phyloP scores from a whole-genome alignment of 2,888 invertebrate species.

The Caenorhabditis angaria region DNA sequence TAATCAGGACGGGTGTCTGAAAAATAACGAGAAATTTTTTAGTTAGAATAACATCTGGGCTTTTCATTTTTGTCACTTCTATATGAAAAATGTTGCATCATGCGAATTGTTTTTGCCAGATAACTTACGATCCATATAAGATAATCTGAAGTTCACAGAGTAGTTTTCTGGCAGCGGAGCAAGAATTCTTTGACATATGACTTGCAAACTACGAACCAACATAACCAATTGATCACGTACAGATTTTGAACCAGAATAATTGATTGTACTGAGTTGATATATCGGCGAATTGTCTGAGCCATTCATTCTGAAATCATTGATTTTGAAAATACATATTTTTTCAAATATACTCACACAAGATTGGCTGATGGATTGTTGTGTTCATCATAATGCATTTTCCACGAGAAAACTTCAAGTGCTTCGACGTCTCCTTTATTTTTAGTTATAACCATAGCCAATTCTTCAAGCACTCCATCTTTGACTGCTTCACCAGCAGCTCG shows the following conservation, averaged over 20 bases:
- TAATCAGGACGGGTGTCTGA: conserved; percentile 9
- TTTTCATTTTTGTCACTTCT: too few species aligned
- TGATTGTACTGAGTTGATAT: background rate
- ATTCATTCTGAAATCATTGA: background rate
- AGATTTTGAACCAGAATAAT: conserved; percentile 5
- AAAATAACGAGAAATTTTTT: background rate
- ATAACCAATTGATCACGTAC: conserved; percentile 23
- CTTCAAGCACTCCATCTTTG: conserved; percentile 13
- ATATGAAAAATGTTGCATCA: too few species aligned
- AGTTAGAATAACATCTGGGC: too few species aligned
- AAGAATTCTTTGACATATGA: conserved; percentile 12
- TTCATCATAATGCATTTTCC: conserved; percentile 19
- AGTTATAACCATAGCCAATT: conserved; percentile 16
- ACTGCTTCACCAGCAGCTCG: conserved; percentile 10
- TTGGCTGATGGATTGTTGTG: conserved; percentile 10
- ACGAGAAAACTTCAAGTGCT: conserved; percentile 25
- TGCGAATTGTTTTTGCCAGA: too few species aligned
- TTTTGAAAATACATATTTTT: background rate
- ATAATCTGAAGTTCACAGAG: conserved; percentile 11
- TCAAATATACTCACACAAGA: background rate
- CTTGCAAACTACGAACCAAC: conserved; percentile 13
- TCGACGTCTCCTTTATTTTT: conserved; percentile 9
- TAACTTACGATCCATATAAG: conserved; percentile 11
- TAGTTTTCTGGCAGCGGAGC: conserved; percentile 8
- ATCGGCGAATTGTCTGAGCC: background rate